phyloP scores from a whole-genome alignment of 2,888 invertebrate species.

The Dicranocentrus wangi region DNA sequence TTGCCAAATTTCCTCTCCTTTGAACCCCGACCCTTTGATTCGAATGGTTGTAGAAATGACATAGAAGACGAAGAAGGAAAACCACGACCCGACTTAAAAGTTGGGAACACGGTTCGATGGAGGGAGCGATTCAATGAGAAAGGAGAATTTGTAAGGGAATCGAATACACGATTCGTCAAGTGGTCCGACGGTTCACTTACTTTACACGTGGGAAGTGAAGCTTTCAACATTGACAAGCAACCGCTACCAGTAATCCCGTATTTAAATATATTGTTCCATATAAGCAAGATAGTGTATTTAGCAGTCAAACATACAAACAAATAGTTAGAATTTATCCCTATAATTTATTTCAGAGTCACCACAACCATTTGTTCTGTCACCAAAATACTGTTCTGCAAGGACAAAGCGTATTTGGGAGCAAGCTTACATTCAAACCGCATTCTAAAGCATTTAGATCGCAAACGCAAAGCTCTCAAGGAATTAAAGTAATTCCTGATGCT shows the following conservation, averaged over 20 bases:
- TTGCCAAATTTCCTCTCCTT: conserved; percentile 98
- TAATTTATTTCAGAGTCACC: conserved; percentile 83
- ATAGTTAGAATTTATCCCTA: no score
- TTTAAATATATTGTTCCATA: no score
- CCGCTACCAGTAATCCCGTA: conserved; percentile 82
- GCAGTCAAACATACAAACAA: no score
- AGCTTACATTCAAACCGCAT: conserved; percentile 97
- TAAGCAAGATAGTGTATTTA: no score
- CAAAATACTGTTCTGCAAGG: conserved; percentile 99
- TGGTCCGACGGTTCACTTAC: conserved; percentile 99
- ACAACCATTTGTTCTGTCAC: conserved; percentile 97
- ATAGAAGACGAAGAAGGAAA: conserved; percentile 99
- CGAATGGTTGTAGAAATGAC: conserved; percentile 96
- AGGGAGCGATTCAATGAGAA: conserved; percentile 86
- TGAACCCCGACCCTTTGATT: conserved; percentile 96
- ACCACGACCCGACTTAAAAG: conserved; percentile 90
- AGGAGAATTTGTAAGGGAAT: conserved; percentile 88
- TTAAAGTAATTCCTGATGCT: conserved; percentile 95
- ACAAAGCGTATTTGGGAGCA: conserved; percentile 96
- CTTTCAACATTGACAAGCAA: conserved; percentile 97
- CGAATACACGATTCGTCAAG: conserved; percentile 94
- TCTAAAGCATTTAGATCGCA: conserved; percentile 99
- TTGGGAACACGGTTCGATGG: conserved; percentile 99
- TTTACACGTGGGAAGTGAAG: conserved; percentile 95
- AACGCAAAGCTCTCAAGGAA: conserved; percentile 94